phyloP scores from a whole-genome alignment of 2,113 vertebrate species.

The Amblyopsis rosae region DNA sequence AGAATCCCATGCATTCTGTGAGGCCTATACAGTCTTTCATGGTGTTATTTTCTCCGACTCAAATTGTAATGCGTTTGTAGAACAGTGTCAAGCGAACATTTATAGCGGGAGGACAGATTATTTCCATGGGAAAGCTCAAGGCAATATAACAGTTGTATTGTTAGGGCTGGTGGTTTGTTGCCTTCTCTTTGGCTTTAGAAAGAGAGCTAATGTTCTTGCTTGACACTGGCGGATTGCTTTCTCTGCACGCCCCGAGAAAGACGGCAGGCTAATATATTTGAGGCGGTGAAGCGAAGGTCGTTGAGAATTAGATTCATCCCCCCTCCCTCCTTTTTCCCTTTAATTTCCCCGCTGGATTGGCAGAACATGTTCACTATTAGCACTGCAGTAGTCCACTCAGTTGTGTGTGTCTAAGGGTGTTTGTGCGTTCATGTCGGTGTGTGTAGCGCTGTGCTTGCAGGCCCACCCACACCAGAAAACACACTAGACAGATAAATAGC shows the following conservation, averaged over 20 bases:
- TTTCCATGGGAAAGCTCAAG: conserved; percentile 70
- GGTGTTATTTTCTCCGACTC: conserved; percentile 53
- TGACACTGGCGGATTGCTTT: conserved; percentile 73
- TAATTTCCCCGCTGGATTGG: conserved; percentile 78
- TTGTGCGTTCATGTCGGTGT: conserved; percentile 25
- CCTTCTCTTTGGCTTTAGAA: conserved; percentile 66
- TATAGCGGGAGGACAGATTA: conserved; percentile 65
- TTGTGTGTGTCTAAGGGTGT: conserved; percentile 32
- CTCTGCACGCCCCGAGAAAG: conserved; percentile 69
- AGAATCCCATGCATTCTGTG: conserved; percentile 48
- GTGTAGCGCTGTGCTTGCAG: conserved; percentile 16
- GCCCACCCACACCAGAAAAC: conserved; percentile 43
- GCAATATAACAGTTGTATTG: conserved; percentile 71
- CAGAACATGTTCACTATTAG: conserved; percentile 70
- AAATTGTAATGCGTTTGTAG: conserved; percentile 66
- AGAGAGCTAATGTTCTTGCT: conserved; percentile 75
- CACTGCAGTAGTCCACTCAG: conserved; percentile 48
- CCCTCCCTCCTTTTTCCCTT: conserved; percentile 48
- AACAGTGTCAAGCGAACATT: conserved; percentile 62
- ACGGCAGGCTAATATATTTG: conserved; percentile 72
- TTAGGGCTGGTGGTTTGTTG: conserved; percentile 70
- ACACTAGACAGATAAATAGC: conserved; percentile 51
- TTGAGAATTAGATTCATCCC: conserved; percentile 70
- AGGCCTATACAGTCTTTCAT: conserved; percentile 54
- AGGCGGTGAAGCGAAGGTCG: conserved; percentile 74